These are phyloP conservation scores for Isurus oxyrinchus DNA, from an alignment of 2,113 vertebrate species.

Conservation along the genomic window DNA sequence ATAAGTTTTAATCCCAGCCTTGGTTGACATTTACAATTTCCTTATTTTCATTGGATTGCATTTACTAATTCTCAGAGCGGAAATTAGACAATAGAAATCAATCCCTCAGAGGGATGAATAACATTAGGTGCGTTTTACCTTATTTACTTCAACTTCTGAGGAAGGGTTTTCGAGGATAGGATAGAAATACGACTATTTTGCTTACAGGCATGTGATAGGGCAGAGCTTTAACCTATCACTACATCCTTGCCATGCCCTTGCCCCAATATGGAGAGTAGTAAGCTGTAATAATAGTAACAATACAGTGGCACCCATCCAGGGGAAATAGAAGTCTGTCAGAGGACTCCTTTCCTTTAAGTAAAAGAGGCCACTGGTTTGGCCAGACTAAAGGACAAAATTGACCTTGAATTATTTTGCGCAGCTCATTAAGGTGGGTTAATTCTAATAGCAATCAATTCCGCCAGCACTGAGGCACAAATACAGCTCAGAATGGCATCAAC, in stretches of 20 bases:
- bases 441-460: background rate
- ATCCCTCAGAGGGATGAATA: background rate
- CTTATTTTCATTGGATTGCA: background rate
- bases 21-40: background rate
- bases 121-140: background rate
- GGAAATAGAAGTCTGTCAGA: too few species aligned
- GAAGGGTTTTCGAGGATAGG: background rate
- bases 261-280: background rate
- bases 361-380: background rate
- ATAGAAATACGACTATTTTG: background rate
- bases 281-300: background rate
- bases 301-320: too few species aligned
- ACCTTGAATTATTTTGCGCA: background rate
- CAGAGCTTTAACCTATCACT: background rate
- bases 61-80: background rate
- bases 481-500: too few species aligned
- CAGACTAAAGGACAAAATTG: background rate
- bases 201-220: background rate
- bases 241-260: background rate
- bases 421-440: background rate
- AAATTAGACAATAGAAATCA: background rate
- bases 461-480: background rate
- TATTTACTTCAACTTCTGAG: background rate
- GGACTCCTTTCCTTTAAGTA: too few species aligned
- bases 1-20: background rate